phyloP scores from a whole-genome alignment of 2,113 vertebrate genomes.

The Mesembrinibis cayennensis region DNA sequence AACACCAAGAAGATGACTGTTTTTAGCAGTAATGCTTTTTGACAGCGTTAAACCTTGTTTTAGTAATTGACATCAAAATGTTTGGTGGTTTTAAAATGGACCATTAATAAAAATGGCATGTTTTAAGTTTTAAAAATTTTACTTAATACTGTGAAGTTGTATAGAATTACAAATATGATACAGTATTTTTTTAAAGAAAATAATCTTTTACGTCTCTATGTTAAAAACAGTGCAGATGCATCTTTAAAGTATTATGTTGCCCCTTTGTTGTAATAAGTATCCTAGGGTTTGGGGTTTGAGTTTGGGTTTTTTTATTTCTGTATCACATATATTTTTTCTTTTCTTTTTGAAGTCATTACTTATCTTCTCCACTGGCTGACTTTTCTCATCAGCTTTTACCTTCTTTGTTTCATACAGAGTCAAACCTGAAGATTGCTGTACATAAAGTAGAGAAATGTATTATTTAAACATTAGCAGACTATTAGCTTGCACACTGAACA shows the following conservation, averaged over 20 bases:
- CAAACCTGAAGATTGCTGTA: background rate
- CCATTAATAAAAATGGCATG: slow-evolving; percentile 79
- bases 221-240: slow-evolving; percentile 28
- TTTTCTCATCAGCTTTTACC: background rate
- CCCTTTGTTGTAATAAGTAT: background rate
- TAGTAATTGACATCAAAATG: slow-evolving; percentile 82
- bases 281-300: background rate
- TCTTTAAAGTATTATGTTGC: slow-evolving; percentile 9
- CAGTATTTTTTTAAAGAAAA: slow-evolving; percentile 42
- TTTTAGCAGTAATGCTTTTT: slow-evolving; percentile 78
- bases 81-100: slow-evolving; percentile 79
- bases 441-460: background rate
- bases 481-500: background rate
- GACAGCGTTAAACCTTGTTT: slow-evolving; percentile 80
- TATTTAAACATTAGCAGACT: background rate
- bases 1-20: slow-evolving; percentile 69
- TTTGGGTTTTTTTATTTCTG: background rate
- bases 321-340: background rate
- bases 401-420: background rate
- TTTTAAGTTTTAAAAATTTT: slow-evolving; percentile 71
- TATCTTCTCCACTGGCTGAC: background rate
- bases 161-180: slow-evolving; percentile 72
- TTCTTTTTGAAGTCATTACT: background rate
- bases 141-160: slow-evolving; percentile 70
- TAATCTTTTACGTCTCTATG: slow-evolving; percentile 1